Evolutionary conservation across 2,888 invertebrate species (phyloP).

Genomic region (Cephus pygmeus): DNA sequence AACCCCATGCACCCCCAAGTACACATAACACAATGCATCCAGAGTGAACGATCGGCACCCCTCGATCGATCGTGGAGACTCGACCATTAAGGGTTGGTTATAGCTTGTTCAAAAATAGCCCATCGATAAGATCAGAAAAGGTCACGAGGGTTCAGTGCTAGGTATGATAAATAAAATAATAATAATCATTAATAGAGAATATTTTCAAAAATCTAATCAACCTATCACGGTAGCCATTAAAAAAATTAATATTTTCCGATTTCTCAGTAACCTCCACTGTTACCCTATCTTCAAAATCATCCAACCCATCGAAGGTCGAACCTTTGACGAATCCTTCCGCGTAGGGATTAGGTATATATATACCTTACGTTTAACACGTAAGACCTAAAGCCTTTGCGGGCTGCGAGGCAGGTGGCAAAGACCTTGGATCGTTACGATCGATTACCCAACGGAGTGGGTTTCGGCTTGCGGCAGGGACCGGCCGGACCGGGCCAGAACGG

Average conservation of each 20-base stretch:
- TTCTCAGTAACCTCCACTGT: too few species aligned
- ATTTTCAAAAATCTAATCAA: too few species aligned
- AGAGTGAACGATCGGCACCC: neutral
- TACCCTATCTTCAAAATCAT: neutral
- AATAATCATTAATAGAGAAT: too few species aligned
- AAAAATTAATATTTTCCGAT: too few species aligned
- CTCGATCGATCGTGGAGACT: neutral
- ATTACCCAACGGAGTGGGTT: constrained; percentile 52
- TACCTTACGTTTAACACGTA: neutral
- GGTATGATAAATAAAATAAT: neutral
- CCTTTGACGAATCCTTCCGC: neutral
- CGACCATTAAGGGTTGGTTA: neutral
- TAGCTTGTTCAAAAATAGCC: neutral
- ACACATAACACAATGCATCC: neutral
- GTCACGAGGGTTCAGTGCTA: neutral
- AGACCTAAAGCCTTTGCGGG: neutral
- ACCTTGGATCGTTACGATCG: constrained; percentile 56
- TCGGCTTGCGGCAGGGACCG: constrained; percentile 23
- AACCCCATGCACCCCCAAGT: neutral
- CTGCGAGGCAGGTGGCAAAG: constrained; percentile 54
- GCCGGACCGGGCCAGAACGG: constrained; percentile 1
- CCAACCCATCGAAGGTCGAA: neutral
- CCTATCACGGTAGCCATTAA: too few species aligned
- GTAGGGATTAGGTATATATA: neutral
- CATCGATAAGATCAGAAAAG: neutral